A percentile compares a stretch with the other conserved stretches of the same genome.
Conservation (phyloP, 64 coral and sea anemone species). For the Stichodactyla helianthus region DNA sequence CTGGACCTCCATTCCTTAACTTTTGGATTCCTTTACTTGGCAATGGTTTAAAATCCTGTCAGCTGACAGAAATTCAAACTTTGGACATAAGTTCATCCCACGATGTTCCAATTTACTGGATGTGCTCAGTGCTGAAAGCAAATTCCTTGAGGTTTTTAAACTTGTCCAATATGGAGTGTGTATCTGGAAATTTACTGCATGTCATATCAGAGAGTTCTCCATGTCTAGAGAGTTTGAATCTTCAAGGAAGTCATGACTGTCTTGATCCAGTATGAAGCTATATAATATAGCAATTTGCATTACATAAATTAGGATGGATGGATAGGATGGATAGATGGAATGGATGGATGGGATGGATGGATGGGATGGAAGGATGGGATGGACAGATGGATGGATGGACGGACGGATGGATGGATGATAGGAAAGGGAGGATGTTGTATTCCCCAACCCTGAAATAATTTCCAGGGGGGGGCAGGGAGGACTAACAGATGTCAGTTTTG, state of each 20-base stretch:
- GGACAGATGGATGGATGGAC: too few relatives aligned
- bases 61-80: background rate
- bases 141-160: conserved; percentile 22
- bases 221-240: conserved; percentile 15
- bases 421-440: too few relatives aligned
- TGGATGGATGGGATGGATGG: too few relatives aligned
- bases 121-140: conserved; percentile 5
- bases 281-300: background rate
- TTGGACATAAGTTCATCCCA: conserved; percentile 20
- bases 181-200: background rate
- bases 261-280: conserved; percentile 9
- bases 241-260: conserved; percentile 24
- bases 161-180: conserved; percentile 29
- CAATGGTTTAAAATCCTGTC: conserved; percentile 15
- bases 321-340: too few relatives aligned
- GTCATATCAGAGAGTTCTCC: conserved; percentile 15
- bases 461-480: too few relatives aligned
- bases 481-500: too few relatives aligned
- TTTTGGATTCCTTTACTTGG: conserved; percentile 33
- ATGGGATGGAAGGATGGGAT: too few relatives aligned
- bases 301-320: too few relatives aligned
- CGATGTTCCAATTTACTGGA: conserved; percentile 26
- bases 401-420: too few relatives aligned
- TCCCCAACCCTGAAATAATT: too few relatives aligned
- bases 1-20: conserved; percentile 19